phyloP scores from a whole-genome alignment of 2,888 invertebrate species.

The Sinohyriopsis cumingii region DNA sequence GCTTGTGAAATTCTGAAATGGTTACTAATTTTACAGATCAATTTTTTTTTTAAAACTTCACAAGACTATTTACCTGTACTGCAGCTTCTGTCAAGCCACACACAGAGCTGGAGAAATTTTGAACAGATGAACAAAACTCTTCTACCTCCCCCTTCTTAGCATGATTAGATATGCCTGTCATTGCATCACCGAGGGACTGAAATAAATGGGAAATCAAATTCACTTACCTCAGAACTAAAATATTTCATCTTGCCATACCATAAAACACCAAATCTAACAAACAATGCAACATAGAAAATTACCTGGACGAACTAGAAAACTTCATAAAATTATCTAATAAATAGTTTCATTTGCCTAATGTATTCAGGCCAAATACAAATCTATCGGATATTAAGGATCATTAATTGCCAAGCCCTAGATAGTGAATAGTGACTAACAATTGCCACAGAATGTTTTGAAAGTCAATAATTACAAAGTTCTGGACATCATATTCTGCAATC shows the following conservation, averaged over 20 bases:
- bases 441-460: no score
- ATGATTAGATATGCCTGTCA: slow-evolving; percentile 91
- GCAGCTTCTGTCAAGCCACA: slow-evolving; percentile 94
- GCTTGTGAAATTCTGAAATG: not conserved
- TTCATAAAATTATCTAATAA: not conserved
- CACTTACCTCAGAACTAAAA: not conserved
- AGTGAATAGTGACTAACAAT: no score
- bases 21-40: not conserved
- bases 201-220: slow-evolving; percentile 4
- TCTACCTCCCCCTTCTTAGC: slow-evolving; percentile 90
- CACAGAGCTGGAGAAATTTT: slow-evolving; percentile 88
- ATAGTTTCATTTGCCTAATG: no score
- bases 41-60: not conserved
- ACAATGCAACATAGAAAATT: not conserved
- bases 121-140: slow-evolving; percentile 87
- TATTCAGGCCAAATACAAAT: no score
- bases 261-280: no score
- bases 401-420: no score
- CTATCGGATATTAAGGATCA: no score
- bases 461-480: no score
- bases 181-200: slow-evolving; percentile 78
- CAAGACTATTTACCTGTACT: slow-evolving; percentile 79
- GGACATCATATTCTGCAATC: no score
- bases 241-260: not conserved
- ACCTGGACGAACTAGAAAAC: not conserved